phyloP scores from a whole-genome alignment of 1,140 invertebrate species.

The Lepidotrigona ventralis region DNA sequence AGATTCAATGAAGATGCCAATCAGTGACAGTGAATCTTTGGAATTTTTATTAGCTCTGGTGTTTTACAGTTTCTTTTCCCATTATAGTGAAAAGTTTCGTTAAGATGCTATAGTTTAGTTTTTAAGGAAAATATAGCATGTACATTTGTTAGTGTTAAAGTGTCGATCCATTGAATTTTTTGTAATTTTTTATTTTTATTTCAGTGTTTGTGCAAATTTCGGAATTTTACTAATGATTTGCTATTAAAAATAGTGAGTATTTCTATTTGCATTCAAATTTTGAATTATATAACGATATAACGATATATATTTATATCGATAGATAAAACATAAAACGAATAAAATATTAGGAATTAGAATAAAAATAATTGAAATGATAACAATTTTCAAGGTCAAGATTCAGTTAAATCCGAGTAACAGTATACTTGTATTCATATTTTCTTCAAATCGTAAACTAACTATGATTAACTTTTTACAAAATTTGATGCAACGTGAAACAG shows the following conservation, averaged over 20 bases:
- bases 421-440: not conserved
- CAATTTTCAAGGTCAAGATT: not conserved
- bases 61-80: not conserved
- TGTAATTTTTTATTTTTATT: too few species aligned
- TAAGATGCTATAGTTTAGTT: not conserved
- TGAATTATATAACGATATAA: fast-evolving
- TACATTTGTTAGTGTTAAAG: too few species aligned
- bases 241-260: not conserved
- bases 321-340: not conserved
- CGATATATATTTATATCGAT: not conserved
- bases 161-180: not conserved
- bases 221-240: not conserved
- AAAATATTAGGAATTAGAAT: not conserved
- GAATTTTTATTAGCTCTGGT: not conserved
- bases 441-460: not conserved
- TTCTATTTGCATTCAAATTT: not conserved
- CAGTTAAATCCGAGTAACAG: not conserved
- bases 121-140: not conserved
- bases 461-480: not conserved
- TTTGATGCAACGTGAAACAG: not conserved
- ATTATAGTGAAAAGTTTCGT: too few species aligned
- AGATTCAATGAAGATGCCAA: not conserved
- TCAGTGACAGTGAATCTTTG: not conserved
- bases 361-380: not conserved
- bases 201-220: not conserved